A percentile compares a stretch with the other conserved stretches of the same genome.
These are phyloP conservation scores for Mola mola DNA, from an alignment of 2,113 vertebrate species.

Conservation along the genomic window DNA sequence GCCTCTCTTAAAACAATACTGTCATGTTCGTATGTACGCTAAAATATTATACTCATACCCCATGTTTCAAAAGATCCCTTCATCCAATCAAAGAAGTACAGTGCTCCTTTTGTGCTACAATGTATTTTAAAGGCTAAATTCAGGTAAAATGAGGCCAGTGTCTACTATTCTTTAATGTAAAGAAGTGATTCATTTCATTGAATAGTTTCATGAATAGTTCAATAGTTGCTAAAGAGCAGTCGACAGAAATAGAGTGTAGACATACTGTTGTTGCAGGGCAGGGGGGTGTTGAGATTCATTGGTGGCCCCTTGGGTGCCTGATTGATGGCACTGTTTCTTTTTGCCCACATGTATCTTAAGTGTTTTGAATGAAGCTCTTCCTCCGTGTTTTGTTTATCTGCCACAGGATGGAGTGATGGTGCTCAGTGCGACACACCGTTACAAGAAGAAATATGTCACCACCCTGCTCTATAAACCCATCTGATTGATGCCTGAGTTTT, in stretches of 20 bases:
- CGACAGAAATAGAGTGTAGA: not conserved
- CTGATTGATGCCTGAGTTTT: slow-evolving; percentile 68
- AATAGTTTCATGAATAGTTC: too few species aligned
- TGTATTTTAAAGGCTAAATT: too few species aligned
- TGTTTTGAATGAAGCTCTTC: not conserved
- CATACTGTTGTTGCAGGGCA: not conserved
- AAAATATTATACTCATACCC: not conserved
- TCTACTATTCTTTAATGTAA: not conserved
- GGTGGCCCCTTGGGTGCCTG: not conserved
- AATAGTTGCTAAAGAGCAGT: not conserved
- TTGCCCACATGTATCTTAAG: not conserved
- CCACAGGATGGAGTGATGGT: slow-evolving; percentile 96
- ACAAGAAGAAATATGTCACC: slow-evolving; percentile 99
- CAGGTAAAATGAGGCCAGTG: too few species aligned
- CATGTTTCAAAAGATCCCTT: not conserved
- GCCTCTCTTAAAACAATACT: not conserved
- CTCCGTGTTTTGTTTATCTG: not conserved
- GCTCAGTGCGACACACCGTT: slow-evolving; percentile 95
- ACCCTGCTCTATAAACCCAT: slow-evolving; percentile 87
- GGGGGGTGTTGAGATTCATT: not conserved
- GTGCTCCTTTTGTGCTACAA: too few species aligned
- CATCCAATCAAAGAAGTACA: too few species aligned
- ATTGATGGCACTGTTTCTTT: slow-evolving; percentile 8
- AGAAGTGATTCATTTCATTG: too few species aligned
- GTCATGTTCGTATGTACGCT: not conserved